Evolutionary conservation across 2,888 invertebrate genomes (phyloP), one percentile per base, ranked within the genome.

Genomic region (Lasioglossum villosulum): DNA sequence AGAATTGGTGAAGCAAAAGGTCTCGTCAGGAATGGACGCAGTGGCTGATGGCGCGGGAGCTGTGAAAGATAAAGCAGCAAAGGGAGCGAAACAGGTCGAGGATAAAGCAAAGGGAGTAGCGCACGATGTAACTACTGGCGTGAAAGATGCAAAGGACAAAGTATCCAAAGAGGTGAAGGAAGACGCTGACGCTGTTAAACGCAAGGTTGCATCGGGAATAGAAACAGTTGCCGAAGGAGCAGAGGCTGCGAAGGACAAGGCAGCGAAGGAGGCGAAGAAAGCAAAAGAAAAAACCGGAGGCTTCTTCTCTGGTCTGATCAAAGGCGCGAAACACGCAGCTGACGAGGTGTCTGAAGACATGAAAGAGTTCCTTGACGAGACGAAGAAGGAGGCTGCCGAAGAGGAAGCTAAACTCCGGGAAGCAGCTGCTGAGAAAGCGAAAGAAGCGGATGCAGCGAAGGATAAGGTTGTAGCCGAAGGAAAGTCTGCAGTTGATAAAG

Each of bases 331-430:
- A 76, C 90, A 92, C 23, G 75, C 88, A 0, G 85, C 83, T 0
- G 91, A 91, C 6, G 92, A 93, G 37, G 88, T 87, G 5, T 52
- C 87, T 0, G 90, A 90, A 2, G 92, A 91, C 2, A 86, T 89
- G 0, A 95, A 92, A 95, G 95, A 96, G n/a, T 96, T 96, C 0
- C 93, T 96, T 6, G 96, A 96, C 88, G 92, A 96, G 87, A 95
- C 96, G 0, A 95, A 96, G 82, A 95, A 86, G 30, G 90, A 90
- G 70, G 90, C 85, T 27, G n/a, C 45, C 0, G 76, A 79, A 0
- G 80, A 86, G 19, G 84, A 86, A 52, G 78, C 37, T 0, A 96
- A 92, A 95, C 95, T 75, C 95, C 96, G 94, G 0, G 96, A 96
- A 14, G 93, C 90, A 23, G 84, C 88, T 16, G 77, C 79, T 0